Percentiles rank a stretch among this genome's conserved stretches.
phyloP scores from a whole-genome alignment of 2,888 invertebrate species.

The Pseudococcus longispinus region DNA sequence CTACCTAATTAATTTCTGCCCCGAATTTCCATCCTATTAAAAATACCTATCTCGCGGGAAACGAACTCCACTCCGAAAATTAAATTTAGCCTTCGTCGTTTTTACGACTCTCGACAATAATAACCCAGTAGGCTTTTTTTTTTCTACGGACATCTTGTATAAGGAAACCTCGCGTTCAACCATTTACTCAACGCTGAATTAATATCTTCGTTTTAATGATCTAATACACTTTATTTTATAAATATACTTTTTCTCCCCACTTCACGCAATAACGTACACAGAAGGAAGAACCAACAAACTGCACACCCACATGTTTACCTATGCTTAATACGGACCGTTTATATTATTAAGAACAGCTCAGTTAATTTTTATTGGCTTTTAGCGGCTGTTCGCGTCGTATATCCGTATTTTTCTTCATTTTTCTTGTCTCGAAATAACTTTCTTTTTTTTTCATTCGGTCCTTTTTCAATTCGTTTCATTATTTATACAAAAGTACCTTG shows the following conservation, averaged over 20 bases:
- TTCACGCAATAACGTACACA: constrained; percentile 1
- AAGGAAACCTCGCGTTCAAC: constrained; percentile 18
- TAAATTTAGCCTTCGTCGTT: constrained; percentile 12
- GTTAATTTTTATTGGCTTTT: constrained; percentile 48
- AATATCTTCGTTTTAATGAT: constrained; percentile 53
- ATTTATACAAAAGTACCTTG: neutral
- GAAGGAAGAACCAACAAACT: constrained; percentile 45
- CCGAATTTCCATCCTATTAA: neutral
- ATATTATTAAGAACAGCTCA: constrained; percentile 44
- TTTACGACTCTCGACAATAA: constrained; percentile 20
- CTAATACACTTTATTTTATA: constrained; percentile 53
- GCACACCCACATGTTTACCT: constrained; percentile 53
- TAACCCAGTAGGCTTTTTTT: constrained; percentile 19
- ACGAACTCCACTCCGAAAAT: neutral
- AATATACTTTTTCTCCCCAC: constrained; percentile 53
- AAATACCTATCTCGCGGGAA: neutral
- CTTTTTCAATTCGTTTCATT: neutral
- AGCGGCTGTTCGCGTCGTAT: constrained; percentile 5
- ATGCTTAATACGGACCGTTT: constrained; percentile 45
- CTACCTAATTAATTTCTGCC: neutral
- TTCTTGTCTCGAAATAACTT: constrained; percentile 33
- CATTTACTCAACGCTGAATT: constrained; percentile 42
- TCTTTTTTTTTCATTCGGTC: neutral
- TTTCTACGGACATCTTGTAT: constrained; percentile 29
- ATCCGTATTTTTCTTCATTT: constrained; percentile 21